Conservation (phyloP, 1,140 invertebrate species). For the Asobara japonica region DNA sequence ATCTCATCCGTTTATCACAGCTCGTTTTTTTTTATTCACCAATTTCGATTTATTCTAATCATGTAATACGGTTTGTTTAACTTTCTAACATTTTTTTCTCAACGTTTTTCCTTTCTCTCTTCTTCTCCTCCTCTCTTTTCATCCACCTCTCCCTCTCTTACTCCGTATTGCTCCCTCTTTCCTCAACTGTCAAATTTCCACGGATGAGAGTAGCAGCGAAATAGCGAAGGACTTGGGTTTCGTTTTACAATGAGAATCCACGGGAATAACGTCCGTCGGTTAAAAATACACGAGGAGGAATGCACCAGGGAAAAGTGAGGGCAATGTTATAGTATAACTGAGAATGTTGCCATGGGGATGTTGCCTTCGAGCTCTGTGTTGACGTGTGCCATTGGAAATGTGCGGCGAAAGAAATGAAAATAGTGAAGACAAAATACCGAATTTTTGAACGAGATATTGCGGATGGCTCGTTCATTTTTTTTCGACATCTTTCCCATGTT, state of each 20-base stretch:
- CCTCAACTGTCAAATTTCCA: conserved; percentile 29
- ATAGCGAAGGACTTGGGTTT: neutral
- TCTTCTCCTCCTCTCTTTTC: neutral
- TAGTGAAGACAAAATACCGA: neutral
- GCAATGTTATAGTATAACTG: neutral
- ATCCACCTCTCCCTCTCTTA: conserved; percentile 9
- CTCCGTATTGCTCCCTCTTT: conserved; percentile 12
- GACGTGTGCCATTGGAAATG: conserved; percentile 8
- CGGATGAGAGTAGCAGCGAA: conserved; percentile 26
- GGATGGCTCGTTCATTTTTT: no score
- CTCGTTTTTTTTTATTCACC: no score
- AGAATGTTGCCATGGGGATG: conserved; percentile 20
- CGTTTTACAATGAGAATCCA: conserved; percentile 2
- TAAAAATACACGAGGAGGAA: conserved; percentile 23
- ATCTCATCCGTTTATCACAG: no score
- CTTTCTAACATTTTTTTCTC: conserved; percentile 39
- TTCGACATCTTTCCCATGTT: neutral
- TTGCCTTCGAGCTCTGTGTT: conserved; percentile 16
- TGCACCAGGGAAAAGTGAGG: neutral
- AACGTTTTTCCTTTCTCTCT: conserved; percentile 26
- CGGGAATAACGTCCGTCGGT: conserved; percentile 6
- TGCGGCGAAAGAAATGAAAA: neutral
- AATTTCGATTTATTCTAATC: no score
- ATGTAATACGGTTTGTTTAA: no score
- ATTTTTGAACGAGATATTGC: neutral